Evolutionary conservation across 2,113 vertebrate species (phyloP).

Genomic region (Charadrius vociferus): DNA sequence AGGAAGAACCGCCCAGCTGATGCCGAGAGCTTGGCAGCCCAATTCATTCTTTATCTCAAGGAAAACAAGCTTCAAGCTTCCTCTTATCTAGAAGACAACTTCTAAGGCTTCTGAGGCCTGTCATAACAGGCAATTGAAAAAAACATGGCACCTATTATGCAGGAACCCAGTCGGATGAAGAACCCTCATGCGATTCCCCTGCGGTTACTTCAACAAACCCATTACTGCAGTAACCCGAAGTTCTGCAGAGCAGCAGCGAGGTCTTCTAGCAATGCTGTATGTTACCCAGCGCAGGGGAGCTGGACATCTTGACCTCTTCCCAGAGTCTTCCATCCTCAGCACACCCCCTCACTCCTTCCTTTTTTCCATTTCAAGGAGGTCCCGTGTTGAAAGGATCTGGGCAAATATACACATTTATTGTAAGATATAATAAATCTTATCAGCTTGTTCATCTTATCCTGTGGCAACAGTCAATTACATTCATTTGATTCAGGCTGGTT

Average conservation of each 20-base stretch:
- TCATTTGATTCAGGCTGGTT: slow-evolving; percentile 13
- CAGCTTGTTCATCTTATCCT: slow-evolving; percentile 53
- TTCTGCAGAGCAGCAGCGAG: not conserved
- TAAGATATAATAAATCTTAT: slow-evolving; percentile 52
- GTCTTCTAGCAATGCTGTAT: not conserved
- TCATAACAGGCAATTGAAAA: not conserved
- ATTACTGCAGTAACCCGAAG: not conserved
- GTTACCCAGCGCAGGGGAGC: not conserved
- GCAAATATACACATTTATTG: slow-evolving; percentile 19
- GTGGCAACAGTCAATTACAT: slow-evolving; percentile 10
- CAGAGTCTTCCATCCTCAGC: not conserved
- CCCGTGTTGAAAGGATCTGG: not conserved
- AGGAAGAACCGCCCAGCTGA: not conserved
- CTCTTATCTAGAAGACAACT: slow-evolving; percentile 15
- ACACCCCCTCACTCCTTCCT: not conserved
- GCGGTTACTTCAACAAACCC: not conserved
- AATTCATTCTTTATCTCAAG: slow-evolving; percentile 28
- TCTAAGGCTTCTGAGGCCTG: not conserved
- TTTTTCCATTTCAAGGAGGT: slow-evolving; percentile 29
- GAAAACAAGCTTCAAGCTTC: slow-evolving; percentile 34
- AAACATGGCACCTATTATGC: not conserved
- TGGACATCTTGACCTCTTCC: not conserved
- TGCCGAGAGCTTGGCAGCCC: not conserved
- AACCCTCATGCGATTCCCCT: rapidly evolving
- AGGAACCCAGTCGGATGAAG: not conserved